These are phyloP conservation scores for Phymorhynchus buccinoides DNA, from an alignment of 1,140 invertebrate species.

Conservation along the genomic window DNA sequence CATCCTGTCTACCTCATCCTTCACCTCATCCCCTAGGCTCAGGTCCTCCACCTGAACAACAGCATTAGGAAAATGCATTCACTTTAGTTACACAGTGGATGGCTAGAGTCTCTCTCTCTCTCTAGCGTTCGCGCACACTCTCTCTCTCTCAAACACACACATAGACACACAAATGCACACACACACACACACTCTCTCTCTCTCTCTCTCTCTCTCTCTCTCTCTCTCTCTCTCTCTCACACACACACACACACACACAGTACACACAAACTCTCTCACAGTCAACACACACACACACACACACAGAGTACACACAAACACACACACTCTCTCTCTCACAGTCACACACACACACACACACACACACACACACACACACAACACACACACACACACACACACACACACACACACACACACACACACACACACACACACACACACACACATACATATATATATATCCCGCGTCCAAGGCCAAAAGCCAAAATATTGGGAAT, in stretches of 20 bases:
- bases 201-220: not conserved
- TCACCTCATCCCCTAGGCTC: slow-evolving; percentile 1
- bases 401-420: not conserved
- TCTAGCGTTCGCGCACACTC: too few relatives aligned
- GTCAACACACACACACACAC: not conserved
- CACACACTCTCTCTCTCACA: not conserved
- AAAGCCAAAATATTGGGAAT: too few relatives aligned
- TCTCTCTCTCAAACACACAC: too few relatives aligned
- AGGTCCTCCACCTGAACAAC: slow-evolving; percentile 4
- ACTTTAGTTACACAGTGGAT: too few relatives aligned
- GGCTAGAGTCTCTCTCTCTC: too few relatives aligned
- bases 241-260: too few relatives aligned
- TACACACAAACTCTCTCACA: not conserved
- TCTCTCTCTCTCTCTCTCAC: not conserved
- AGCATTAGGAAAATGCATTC: too few relatives aligned
- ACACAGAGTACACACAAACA: not conserved
- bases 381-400: not conserved
- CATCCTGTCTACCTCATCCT: slow-evolving; percentile 27
- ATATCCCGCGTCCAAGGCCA: too few relatives aligned
- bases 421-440: not conserved
- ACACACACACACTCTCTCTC: too few relatives aligned
- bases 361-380: not conserved
- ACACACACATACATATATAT: too few relatives aligned
- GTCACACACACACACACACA: not conserved
- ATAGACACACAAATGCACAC: too few relatives aligned